Conservation (phyloP, 2,113 vertebrate genomes). For the Microcebus murinus region DNA sequence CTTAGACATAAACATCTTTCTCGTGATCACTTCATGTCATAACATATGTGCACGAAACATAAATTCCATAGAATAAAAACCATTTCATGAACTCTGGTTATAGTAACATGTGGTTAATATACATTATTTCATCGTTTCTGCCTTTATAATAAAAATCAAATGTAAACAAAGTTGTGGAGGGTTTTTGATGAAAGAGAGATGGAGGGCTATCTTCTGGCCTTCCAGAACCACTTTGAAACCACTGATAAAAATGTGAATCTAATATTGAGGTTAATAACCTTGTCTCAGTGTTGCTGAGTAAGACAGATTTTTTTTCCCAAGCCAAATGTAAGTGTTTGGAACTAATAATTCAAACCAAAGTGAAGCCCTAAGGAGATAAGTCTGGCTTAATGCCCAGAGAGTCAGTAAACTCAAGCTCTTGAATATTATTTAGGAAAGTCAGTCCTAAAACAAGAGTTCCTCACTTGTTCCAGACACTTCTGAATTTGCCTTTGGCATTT, state of each 20-base stretch:
- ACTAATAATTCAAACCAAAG: constrained; percentile 32
- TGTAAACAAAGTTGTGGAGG: background rate
- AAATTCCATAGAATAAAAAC: background rate
- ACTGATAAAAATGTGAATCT: background rate
- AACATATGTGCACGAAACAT: background rate
- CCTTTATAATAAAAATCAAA: background rate
- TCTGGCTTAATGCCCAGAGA: constrained; percentile 27
- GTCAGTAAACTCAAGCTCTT: background rate
- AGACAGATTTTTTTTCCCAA: constrained; percentile 21
- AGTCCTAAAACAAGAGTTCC: background rate
- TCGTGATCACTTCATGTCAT: background rate
- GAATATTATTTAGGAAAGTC: background rate
- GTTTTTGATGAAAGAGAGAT: background rate
- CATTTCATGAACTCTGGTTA: background rate
- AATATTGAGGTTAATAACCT: constrained; percentile 12
- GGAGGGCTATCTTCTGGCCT: background rate
- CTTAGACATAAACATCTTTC: background rate
- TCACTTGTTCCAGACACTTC: background rate
- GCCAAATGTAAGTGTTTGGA: constrained; percentile 34
- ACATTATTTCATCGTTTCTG: background rate
- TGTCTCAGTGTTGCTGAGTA: constrained; percentile 31
- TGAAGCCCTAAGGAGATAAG: background rate
- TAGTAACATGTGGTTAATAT: background rate
- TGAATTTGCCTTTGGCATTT: background rate
- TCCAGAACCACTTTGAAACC: background rate